phyloP scores from a whole-genome alignment of 2,797 vertebrate species.

The Sardinella longiceps region DNA sequence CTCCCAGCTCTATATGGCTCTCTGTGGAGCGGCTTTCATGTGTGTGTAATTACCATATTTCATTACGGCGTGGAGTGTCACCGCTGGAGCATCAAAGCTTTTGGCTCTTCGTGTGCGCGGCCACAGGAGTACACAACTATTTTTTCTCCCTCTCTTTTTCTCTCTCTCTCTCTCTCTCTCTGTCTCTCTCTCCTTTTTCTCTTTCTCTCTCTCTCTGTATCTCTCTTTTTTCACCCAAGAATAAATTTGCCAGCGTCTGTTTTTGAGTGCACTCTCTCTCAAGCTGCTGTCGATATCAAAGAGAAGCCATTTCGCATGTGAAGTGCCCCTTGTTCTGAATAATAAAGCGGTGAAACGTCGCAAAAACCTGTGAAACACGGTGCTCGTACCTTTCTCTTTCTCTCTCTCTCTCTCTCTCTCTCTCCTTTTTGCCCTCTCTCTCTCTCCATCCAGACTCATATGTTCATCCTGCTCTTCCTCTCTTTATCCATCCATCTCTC shows the following conservation, averaged over 20 bases:
- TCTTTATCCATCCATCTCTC: neutral
- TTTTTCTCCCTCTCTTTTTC: neutral
- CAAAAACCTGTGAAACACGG: constrained; percentile 82
- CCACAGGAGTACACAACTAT: constrained; percentile 69
- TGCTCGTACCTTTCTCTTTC: constrained; percentile 63
- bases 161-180: constrained; percentile 16
- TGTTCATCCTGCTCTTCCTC: constrained; percentile 1
- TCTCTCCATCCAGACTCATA: neutral
- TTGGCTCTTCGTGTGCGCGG: constrained; percentile 69
- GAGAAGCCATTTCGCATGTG: constrained; percentile 79
- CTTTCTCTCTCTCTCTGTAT: constrained; percentile 63
- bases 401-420: constrained; percentile 45
- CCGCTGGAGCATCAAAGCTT: constrained; percentile 79
- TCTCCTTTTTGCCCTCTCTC: constrained; percentile 1
- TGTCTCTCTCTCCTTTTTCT: constrained; percentile 53
- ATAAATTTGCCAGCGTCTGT: constrained; percentile 80
- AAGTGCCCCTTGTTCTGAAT: constrained; percentile 81
- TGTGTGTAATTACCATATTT: constrained; percentile 82
- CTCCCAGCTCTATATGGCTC: constrained; percentile 6
- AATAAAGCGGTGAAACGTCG: constrained; percentile 82
- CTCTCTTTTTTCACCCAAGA: constrained; percentile 66
- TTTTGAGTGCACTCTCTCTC: constrained; percentile 84
- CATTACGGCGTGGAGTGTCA: constrained; percentile 78
- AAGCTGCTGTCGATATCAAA: constrained; percentile 83
- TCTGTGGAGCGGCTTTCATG: constrained; percentile 73